Evolutionary conservation across 2,888 invertebrate species (phyloP).

Genomic region (Bursaphelenchus okinawaensis): DNA sequence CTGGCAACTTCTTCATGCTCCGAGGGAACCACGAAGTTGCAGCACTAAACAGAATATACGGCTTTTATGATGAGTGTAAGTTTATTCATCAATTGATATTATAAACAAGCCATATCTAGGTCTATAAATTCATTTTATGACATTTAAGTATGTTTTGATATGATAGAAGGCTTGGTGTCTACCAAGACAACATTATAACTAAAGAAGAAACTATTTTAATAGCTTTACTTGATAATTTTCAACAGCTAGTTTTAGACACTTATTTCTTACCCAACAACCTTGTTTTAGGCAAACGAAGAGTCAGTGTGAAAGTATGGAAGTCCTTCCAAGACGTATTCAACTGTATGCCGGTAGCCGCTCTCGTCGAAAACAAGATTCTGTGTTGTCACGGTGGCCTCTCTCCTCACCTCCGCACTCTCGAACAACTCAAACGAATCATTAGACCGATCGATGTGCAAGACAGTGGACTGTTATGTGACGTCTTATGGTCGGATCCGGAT

Average conservation of each 20-base stretch:
- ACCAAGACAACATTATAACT: too few relatives aligned
- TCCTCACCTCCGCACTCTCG: conserved; percentile 49
- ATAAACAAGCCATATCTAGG: too few relatives aligned
- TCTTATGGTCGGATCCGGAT: conserved; percentile 55
- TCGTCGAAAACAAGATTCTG: conserved; percentile 54
- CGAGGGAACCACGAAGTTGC: conserved; percentile 56
- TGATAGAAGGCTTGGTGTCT: too few relatives aligned
- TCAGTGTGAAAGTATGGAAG: conserved; percentile 53
- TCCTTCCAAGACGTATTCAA: conserved; percentile 55
- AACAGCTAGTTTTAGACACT: too few relatives aligned
- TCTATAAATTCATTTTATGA: too few relatives aligned
- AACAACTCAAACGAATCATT: conserved; percentile 49
- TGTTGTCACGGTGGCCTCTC: conserved; percentile 54
- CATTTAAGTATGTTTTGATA: too few relatives aligned
- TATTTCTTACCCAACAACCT: neutral
- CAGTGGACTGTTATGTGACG: conserved; percentile 46
- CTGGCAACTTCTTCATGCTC: conserved; percentile 54
- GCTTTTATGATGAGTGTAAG: conserved; percentile 56
- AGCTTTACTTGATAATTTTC: too few relatives aligned
- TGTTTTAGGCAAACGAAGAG: conserved; percentile 43
- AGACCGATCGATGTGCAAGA: conserved; percentile 55
- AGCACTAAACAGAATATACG: conserved; percentile 51
- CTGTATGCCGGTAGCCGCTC: conserved; percentile 54
- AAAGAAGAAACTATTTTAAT: too few relatives aligned
- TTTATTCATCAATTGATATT: too few relatives aligned